Base-by-base conservation (phyloP, 2,797 vertebrate genomes). In the Scolopax bukidnonensis region DNA sequence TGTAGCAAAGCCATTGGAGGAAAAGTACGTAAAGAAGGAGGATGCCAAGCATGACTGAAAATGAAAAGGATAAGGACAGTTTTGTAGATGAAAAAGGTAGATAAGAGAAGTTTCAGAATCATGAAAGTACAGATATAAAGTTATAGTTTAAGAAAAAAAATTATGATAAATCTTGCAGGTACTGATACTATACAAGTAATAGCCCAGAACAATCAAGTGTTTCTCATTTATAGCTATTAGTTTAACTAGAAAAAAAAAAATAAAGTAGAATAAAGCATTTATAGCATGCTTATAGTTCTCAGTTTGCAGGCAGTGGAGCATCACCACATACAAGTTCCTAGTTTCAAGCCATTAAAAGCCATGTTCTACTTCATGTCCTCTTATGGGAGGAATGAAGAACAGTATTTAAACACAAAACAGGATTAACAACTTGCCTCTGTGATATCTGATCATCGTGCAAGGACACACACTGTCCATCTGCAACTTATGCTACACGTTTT, bases 341-440 rank as follows among this genome's bases (percentile, higher is more conserved):
- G 38, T 38, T 80, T 76, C 27, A 75, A 80, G 12, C n/a, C 24
- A 74, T 11, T 68, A 85, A 88, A 14, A 14, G 36, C 32, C 68
- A 19, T 4, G 16, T 68, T 87, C 64, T 76, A 51, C 27, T 59
- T 70, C 43, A 53, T 19, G 33, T 77, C 10, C 23, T 71, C 32
- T 90, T 28, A 38, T 1, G 5, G 47, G 11, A 83, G 25, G 32
- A 87, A 70, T 38, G 28, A 86, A 77, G 28, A 81, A 41, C n/a
- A 61, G 24, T 25, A 76, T 54, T 85, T 87, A 81, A 93, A 84
- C 20, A 71, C 4, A 47, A 50, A 89, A 53, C 8, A 61, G 40
- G 45, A 90, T 47, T 68, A 75, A 83, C 28, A 95, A 94, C 33
- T 78, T 71, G 65, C 19, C 57, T 59, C 69, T 81, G 24, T 47